These are phyloP conservation scores for Pelecanoides urinatrix DNA, from an alignment of 2,113 vertebrate species.

Conservation along the genomic window DNA sequence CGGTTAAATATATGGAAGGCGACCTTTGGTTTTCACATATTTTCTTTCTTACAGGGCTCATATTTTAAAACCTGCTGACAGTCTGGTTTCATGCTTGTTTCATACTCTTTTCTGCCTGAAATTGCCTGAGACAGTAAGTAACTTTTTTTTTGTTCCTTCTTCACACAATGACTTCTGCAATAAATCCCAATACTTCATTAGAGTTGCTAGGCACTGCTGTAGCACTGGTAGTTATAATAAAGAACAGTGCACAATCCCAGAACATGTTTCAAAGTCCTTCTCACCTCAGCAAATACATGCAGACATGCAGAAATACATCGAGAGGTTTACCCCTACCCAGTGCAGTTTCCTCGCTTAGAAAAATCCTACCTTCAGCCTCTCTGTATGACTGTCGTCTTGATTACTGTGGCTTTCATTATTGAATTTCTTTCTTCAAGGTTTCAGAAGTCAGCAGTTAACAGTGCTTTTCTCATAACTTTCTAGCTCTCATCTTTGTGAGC, in stretches of 20 bases:
- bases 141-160: background rate
- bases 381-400: background rate
- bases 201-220: constrained; percentile 3
- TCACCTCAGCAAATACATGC: background rate
- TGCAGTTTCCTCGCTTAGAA: background rate
- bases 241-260: background rate
- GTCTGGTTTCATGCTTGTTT: background rate
- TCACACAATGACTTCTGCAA: background rate
- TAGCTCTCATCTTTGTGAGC: background rate
- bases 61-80: background rate
- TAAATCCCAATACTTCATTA: background rate
- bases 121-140: background rate
- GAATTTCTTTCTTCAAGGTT: background rate
- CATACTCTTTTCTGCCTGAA: background rate
- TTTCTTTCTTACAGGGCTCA: background rate
- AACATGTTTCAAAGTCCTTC: background rate
- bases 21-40: background rate
- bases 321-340: background rate
- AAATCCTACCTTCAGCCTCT: background rate
- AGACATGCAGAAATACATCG: background rate
- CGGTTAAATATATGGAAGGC: background rate
- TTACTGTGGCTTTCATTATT: background rate
- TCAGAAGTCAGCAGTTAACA: background rate
- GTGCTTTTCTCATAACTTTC: background rate
- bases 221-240: background rate